Evolutionary conservation across 1,140 invertebrate genomes (phyloP).

Genomic region (Hestina assimilis): DNA sequence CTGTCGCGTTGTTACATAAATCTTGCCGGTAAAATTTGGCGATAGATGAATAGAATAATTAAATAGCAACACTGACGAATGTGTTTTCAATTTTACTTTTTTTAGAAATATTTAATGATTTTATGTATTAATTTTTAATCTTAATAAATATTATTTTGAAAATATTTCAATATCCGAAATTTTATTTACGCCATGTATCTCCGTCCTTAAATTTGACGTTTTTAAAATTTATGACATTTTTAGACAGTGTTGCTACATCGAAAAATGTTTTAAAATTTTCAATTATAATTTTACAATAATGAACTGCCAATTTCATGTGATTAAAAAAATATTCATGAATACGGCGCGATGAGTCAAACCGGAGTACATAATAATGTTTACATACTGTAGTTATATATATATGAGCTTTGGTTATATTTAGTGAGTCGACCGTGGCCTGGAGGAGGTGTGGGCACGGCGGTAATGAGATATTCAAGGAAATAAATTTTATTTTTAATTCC

Average conservation of each 20-base stretch:
- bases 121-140: too few species aligned
- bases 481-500: constrained; percentile 77
- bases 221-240: not conserved
- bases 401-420: constrained; percentile 68
- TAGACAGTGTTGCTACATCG: constrained; percentile 5
- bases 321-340: not conserved
- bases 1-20: constrained; percentile 36
- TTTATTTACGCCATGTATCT: too few species aligned
- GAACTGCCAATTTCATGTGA: constrained; percentile 1
- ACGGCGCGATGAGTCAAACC: constrained; percentile 37
- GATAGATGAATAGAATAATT: not conserved
- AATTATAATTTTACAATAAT: not conserved
- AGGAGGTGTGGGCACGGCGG: constrained; percentile 43
- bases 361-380: constrained; percentile 53
- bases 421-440: constrained; percentile 44
- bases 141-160: too few species aligned
- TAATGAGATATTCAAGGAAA: constrained; percentile 72
- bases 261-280: not conserved
- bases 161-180: too few species aligned
- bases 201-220: constrained; percentile 1
- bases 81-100: too few species aligned
- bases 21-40: too few species aligned
- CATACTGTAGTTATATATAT: constrained; percentile 71
- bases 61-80: constrained; percentile 9
- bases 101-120: too few species aligned